Evolutionary conservation across 2,113 vertebrate species (phyloP).

Genomic region (Daphoenositta chrysoptera): DNA sequence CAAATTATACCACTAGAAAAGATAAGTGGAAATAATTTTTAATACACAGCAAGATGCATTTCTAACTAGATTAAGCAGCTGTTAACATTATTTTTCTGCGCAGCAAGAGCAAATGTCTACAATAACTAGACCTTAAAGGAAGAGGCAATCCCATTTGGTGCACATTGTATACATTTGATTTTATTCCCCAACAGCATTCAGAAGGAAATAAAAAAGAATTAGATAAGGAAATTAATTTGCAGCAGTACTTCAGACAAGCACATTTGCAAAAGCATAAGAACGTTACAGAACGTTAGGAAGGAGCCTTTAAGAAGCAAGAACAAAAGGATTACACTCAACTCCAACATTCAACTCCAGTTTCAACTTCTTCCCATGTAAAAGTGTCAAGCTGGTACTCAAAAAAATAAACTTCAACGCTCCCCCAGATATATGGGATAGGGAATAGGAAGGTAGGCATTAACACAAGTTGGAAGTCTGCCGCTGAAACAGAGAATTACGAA

Average conservation of each 20-base stretch:
- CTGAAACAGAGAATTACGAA: not conserved
- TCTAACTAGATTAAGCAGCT: conserved; percentile 73
- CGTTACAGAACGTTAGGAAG: not conserved
- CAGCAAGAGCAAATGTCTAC: conserved; percentile 46
- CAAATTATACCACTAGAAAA: conserved; percentile 59
- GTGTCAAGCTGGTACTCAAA: not conserved
- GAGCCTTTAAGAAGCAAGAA: not conserved
- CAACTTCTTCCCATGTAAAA: not conserved
- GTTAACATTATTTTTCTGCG: conserved; percentile 62
- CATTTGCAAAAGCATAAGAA: not conserved
- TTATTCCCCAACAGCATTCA: not conserved
- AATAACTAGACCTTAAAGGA: conserved; percentile 32
- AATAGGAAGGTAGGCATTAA: not conserved
- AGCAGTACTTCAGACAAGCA: not conserved
- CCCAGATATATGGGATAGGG: no score
- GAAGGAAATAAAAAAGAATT: conserved; percentile 18
- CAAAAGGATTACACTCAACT: not conserved
- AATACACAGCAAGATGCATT: conserved; percentile 74
- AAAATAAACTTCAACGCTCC: not conserved
- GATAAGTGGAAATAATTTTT: conserved; percentile 73
- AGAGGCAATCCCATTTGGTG: not conserved
- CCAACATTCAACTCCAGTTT: not conserved
- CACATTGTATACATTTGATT: not conserved
- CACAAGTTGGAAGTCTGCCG: not conserved
- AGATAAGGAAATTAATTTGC: conserved; percentile 50